Evolutionary conservation across 2,797 vertebrate species (phyloP).

Genomic region (Chanos chanos): DNA sequence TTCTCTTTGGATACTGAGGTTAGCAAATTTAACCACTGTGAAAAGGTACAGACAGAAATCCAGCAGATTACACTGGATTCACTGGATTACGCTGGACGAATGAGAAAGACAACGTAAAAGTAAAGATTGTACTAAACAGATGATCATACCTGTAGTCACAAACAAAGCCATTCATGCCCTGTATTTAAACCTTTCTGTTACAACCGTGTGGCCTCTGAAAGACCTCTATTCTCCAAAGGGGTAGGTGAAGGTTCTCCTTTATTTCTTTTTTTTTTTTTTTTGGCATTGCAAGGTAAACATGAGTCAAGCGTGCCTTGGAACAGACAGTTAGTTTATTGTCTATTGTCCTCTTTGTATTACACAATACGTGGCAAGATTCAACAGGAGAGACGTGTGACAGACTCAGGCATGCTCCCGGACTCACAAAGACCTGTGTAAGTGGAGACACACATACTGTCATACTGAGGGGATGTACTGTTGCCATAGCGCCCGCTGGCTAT

Average conservation of each 20-base stretch:
- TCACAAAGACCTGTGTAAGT: constrained; percentile 15
- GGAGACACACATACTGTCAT: neutral
- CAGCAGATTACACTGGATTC: too few relatives aligned
- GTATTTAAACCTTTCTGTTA: too few relatives aligned
- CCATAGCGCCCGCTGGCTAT: constrained; percentile 54
- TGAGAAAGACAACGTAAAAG: too few relatives aligned
- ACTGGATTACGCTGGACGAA: too few relatives aligned
- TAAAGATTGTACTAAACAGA: too few relatives aligned
- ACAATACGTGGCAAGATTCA: constrained; percentile 12
- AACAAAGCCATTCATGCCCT: too few relatives aligned
- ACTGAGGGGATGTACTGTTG: constrained; percentile 38
- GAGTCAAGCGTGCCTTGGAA: constrained; percentile 9
- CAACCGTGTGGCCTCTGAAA: too few relatives aligned
- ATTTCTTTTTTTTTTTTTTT: constrained; percentile 14
- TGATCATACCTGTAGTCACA: too few relatives aligned
- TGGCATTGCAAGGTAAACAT: constrained; percentile 13
- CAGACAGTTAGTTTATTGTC: constrained; percentile 8
- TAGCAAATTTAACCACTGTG: too few relatives aligned
- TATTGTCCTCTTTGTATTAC: constrained; percentile 6
- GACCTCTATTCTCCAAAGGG: constrained; percentile 13
- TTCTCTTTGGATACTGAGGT: too few relatives aligned
- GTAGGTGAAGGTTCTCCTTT: too few relatives aligned
- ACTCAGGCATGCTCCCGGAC: neutral
- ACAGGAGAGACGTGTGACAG: constrained; percentile 3
- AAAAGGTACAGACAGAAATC: too few relatives aligned